Evolutionary conservation across 2,797 vertebrate genomes (phyloP).

Genomic region (Gallinago stenura): DNA sequence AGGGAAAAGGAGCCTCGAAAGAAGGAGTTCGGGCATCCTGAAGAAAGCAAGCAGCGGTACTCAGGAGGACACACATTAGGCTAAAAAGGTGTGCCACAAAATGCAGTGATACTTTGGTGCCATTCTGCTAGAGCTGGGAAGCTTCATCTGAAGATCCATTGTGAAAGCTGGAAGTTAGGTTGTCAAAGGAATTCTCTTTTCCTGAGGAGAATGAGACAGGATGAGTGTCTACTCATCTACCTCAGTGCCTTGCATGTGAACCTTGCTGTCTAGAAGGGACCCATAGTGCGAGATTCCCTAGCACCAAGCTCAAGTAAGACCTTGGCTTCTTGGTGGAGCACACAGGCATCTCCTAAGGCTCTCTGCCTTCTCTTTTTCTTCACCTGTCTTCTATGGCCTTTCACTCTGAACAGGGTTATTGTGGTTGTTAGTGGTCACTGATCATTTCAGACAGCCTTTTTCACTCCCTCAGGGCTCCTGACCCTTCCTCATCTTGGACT

Average conservation of each 20-base stretch:
- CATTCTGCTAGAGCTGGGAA: neutral
- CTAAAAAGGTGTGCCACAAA: neutral
- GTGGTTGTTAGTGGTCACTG: neutral
- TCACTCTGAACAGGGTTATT: neutral
- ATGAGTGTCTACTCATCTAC: neutral
- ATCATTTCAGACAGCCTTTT: neutral
- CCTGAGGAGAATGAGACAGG: neutral
- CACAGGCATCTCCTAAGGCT: neutral
- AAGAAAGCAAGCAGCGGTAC: neutral
- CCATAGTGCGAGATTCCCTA: neutral
- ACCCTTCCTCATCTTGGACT: neutral
- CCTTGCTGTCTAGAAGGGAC: neutral
- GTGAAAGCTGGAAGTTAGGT: neutral
- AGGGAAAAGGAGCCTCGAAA: neutral
- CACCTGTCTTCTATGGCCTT: neutral
- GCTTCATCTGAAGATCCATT: neutral
- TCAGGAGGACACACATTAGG: neutral
- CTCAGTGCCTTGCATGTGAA: rapidly evolving
- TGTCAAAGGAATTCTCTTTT: neutral
- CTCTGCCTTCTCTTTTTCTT: neutral
- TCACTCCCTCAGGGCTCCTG: neutral
- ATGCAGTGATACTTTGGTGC: neutral
- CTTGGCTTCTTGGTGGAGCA: neutral
- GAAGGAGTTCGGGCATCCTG: neutral
- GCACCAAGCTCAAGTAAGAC: neutral